These are phyloP conservation scores for Drosophila serrata DNA, from an alignment of 1,140 invertebrate species.

Conservation along the genomic window DNA sequence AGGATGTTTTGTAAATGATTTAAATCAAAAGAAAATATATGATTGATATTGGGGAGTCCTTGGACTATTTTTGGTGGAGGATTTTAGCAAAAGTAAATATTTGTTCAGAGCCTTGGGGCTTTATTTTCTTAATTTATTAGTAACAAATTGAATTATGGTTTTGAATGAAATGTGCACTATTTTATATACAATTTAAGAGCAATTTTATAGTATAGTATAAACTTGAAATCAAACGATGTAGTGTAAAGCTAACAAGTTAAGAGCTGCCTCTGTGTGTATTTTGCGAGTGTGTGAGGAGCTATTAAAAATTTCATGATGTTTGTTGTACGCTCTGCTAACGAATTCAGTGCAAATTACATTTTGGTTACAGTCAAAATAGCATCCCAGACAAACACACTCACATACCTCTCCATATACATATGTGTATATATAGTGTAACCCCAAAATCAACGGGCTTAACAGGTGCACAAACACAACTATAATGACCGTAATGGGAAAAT, in stretches of 20 bases:
- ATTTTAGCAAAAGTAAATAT: background rate
- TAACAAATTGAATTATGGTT: background rate
- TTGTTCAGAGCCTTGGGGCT: background rate
- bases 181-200: constrained; percentile 1
- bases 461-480: constrained; percentile 37
- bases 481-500: constrained; percentile 34
- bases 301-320: constrained; percentile 41
- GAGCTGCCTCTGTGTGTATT: constrained; percentile 1
- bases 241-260: constrained; percentile 53
- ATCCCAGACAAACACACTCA: constrained; percentile 17
- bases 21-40: constrained; percentile 7
- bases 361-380: constrained; percentile 25
- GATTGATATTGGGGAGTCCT: background rate
- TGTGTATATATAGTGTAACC: constrained; percentile 1
- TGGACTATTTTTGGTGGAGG: background rate
- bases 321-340: constrained; percentile 8
- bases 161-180: background rate
- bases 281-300: constrained; percentile 1
- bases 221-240: constrained; percentile 40
- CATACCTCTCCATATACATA: background rate
- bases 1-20: constrained; percentile 3
- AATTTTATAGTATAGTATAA: background rate
- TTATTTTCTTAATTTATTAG: background rate
- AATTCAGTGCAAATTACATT: constrained; percentile 66
- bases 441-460: constrained; percentile 55